These are phyloP conservation scores for Galemys pyrenaicus DNA, from an alignment of 2,113 vertebrate genomes.

Conservation along the genomic window DNA sequence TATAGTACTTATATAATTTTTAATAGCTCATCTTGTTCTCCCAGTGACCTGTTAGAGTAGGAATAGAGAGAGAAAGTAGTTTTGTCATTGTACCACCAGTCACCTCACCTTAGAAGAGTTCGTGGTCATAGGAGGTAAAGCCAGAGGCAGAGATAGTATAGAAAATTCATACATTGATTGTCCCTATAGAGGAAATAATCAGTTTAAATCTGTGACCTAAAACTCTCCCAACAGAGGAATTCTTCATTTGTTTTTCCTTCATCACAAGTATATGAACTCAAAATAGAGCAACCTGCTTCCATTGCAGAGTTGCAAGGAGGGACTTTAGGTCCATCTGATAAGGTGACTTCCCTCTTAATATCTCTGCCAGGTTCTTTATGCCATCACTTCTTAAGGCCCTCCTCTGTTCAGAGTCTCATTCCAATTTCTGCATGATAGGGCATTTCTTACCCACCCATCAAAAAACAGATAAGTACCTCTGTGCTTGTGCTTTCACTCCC, in stretches of 20 bases:
- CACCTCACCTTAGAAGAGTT: not conserved
- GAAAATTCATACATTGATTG: not conserved
- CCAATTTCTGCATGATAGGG: not conserved
- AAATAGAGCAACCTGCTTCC: not conserved
- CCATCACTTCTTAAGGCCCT: not conserved
- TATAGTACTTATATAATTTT: not conserved
- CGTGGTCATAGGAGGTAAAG: not conserved
- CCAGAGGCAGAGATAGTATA: not conserved
- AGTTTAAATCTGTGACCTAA: conserved; percentile 12
- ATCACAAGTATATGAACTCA: not conserved
- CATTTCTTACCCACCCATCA: not conserved
- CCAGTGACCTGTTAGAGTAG: not conserved
- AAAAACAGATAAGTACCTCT: not conserved
- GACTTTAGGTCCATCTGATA: not conserved
- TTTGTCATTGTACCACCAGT: not conserved
- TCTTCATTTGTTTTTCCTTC: conserved; percentile 35
- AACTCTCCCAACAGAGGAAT: not conserved
- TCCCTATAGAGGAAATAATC: not conserved
- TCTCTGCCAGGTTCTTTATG: not conserved
- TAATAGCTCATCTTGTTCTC: not conserved
- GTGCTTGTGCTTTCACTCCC: not conserved
- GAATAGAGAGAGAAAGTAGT: not conserved
- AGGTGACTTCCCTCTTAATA: not conserved
- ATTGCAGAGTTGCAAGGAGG: not conserved
- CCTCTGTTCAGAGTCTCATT: not conserved